Conservation (phyloP, 1,140 invertebrate genomes). For the Hyles vespertilio region DNA sequence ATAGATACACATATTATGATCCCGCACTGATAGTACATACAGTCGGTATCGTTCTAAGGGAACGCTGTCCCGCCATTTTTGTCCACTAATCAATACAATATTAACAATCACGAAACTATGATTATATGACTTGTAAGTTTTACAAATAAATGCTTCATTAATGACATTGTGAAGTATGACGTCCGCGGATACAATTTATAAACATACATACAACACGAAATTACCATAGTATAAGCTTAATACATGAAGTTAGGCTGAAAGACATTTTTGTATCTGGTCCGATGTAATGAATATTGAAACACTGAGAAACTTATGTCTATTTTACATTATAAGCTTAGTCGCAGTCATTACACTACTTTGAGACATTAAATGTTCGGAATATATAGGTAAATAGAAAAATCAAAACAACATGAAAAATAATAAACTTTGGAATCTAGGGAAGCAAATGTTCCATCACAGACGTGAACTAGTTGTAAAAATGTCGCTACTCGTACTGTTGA, state of each 20-base stretch:
- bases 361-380: no score
- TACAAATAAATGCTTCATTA: slow-evolving; percentile 7
- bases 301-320: not conserved
- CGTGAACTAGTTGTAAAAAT: not conserved
- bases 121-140: not conserved
- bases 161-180: slow-evolving; percentile 1
- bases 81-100: no score
- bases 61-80: no score
- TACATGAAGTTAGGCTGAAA: not conserved
- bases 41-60: no score
- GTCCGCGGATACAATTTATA: not conserved
- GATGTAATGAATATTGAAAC: slow-evolving; percentile 1
- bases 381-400: no score
- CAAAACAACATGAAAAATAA: no score
- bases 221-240: not conserved
- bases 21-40: no score
- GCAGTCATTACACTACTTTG: no score
- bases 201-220: not conserved
- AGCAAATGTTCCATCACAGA: slow-evolving; percentile 3
- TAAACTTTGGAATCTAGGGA: not conserved
- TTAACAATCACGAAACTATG: not conserved
- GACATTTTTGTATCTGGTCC: slow-evolving; percentile 4
- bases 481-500: slow-evolving; percentile 8
- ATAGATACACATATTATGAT: no score
- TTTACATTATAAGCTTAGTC: slow-evolving; percentile 1